Conservation (phyloP, 2,797 vertebrate species). For the Pseudochirops corinnae region DNA sequence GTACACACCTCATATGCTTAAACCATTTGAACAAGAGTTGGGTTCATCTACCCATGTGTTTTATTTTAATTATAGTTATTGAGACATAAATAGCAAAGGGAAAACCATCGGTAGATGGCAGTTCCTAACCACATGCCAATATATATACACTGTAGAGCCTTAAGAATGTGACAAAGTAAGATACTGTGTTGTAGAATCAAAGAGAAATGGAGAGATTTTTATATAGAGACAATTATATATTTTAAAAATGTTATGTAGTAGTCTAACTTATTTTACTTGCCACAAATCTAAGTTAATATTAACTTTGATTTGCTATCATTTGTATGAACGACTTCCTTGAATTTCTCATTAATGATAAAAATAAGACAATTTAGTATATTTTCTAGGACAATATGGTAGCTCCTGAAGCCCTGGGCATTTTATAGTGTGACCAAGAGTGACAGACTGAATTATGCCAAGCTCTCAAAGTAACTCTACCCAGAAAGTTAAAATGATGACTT, state of each 20-base stretch:
- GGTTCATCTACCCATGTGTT: slow-evolving; percentile 26
- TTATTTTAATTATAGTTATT: slow-evolving; percentile 57
- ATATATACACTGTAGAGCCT: slow-evolving; percentile 1
- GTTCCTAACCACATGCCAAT: slow-evolving; percentile 56
- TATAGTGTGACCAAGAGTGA: slow-evolving; percentile 43
- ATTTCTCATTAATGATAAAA: slow-evolving; percentile 43
- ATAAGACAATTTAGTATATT: slow-evolving; percentile 6
- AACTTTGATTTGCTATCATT: slow-evolving; percentile 31
- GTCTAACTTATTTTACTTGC: not conserved
- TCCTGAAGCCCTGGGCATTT: slow-evolving; percentile 17
- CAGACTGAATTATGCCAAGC: slow-evolving; percentile 53
- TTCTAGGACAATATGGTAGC: not conserved
- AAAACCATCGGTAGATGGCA: slow-evolving; percentile 67
- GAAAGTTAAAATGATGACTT: slow-evolving; percentile 52
- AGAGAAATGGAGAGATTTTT: not conserved
- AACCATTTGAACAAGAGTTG: slow-evolving; percentile 43
- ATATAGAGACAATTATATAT: slow-evolving; percentile 20
- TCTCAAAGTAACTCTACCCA: slow-evolving; percentile 31
- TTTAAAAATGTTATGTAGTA: not conserved
- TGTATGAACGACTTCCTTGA: slow-evolving; percentile 8
- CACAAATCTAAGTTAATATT: not conserved
- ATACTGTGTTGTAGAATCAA: slow-evolving; percentile 32
- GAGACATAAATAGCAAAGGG: slow-evolving; percentile 43
- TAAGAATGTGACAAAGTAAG: not conserved
- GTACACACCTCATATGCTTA: slow-evolving; percentile 24